Evolutionary conservation across 2,888 invertebrate genomes (phyloP).

Genomic region (Panopea generosa): DNA sequence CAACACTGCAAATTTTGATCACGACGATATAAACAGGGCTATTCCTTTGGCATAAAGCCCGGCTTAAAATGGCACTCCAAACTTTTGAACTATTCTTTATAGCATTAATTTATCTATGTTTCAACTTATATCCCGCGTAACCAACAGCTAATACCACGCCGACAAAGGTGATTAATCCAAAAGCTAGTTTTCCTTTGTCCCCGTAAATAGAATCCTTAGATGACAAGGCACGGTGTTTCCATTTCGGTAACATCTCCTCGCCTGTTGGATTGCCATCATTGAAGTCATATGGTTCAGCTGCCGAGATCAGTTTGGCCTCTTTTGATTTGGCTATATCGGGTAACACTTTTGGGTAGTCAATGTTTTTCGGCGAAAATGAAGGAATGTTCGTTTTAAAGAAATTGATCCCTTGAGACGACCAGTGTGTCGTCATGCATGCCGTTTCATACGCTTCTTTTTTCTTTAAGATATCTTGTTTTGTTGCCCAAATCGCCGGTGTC

Average conservation of each 20-base stretch:
- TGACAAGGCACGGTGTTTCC: not conserved
- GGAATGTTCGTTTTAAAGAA: no score
- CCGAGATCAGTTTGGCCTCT: slow-evolving; percentile 56
- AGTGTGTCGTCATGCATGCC: slow-evolving; percentile 67
- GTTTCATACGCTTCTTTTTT: slow-evolving; percentile 66
- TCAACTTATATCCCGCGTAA: no score
- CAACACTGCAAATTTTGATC: no score
- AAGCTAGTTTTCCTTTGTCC: no score
- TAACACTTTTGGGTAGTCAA: slow-evolving; percentile 18
- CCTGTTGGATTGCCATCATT: slow-evolving; percentile 55
- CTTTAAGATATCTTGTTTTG: slow-evolving; percentile 54
- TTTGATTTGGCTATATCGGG: slow-evolving; percentile 64
- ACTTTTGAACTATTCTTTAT: no score
- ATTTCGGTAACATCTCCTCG: slow-evolving; percentile 1
- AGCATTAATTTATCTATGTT: no score
- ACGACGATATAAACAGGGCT: no score
- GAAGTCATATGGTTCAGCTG: slow-evolving; percentile 51
- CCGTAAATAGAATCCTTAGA: not conserved
- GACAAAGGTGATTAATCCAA: no score
- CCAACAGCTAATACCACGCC: no score
- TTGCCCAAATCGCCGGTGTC: slow-evolving; percentile 76
- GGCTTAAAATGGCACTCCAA: no score
- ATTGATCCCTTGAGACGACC: slow-evolving; percentile 62
- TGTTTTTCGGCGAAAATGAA: not conserved
- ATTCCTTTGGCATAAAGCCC: no score